phyloP scores from a whole-genome alignment of 2,888 invertebrate genomes.

The Papilio demoleus region DNA sequence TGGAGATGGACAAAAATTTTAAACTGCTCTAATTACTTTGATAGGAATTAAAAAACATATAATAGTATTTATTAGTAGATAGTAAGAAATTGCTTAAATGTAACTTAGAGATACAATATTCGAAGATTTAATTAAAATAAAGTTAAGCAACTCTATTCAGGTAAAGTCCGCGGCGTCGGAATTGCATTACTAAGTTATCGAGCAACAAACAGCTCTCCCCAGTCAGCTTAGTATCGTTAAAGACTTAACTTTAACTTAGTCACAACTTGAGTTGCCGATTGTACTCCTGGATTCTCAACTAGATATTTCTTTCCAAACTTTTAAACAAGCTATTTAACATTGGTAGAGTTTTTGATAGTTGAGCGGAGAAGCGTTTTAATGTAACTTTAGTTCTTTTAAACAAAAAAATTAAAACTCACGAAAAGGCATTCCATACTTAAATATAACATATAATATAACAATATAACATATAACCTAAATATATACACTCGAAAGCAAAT shows the following conservation, averaged over 20 bases:
- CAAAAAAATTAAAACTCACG: neutral
- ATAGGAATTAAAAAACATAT: neutral
- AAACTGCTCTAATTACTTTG: too few relatives aligned
- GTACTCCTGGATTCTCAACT: slow-evolving; percentile 9
- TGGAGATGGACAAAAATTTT: too few relatives aligned
- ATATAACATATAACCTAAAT: neutral
- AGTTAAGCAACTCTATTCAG: neutral
- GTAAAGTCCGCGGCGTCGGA: slow-evolving; percentile 9
- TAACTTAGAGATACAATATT: slow-evolving; percentile 7
- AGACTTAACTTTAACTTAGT: slow-evolving; percentile 24
- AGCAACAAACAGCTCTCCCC: slow-evolving; percentile 21
- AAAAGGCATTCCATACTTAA: neutral
- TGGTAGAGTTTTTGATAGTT: neutral
- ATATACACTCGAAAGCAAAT: neutral
- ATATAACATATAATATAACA: too few relatives aligned
- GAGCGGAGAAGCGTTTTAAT: neutral
- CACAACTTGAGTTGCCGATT: slow-evolving; percentile 11
- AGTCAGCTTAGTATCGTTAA: slow-evolving; percentile 23
- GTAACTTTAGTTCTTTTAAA: neutral
- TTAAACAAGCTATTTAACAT: slow-evolving; percentile 18
- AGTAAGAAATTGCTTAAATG: neutral
- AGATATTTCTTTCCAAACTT: slow-evolving; percentile 8
- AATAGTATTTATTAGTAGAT: neutral
- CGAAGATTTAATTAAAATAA: slow-evolving; percentile 19
- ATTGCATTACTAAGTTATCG: slow-evolving; percentile 12